Evolutionary conservation across 1,140 invertebrate species (phyloP).

Genomic region (Lasioglossum albipes): DNA sequence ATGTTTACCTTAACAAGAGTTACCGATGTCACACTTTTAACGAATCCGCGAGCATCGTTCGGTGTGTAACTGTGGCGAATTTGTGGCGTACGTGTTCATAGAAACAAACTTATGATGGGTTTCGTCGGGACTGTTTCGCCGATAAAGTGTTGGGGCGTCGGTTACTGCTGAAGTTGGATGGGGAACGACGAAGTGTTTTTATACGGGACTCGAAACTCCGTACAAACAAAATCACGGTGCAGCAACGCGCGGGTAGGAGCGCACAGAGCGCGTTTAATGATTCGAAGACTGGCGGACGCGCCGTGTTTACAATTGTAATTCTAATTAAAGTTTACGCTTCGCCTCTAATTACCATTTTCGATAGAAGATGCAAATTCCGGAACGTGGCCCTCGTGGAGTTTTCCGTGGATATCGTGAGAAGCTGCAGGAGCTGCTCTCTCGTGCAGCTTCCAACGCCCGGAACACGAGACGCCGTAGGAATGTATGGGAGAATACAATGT

Average conservation of each 20-base stretch:
- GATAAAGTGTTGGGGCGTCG: too few relatives aligned
- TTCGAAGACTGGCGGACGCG: background rate
- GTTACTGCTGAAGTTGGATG: too few relatives aligned
- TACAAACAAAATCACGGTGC: background rate
- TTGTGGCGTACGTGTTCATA: too few relatives aligned
- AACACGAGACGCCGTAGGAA: conserved; percentile 47
- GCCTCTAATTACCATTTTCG: conserved; percentile 38
- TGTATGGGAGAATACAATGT: conserved; percentile 43
- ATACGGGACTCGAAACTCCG: too few relatives aligned
- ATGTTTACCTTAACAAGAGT: too few relatives aligned
- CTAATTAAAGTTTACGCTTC: conserved; percentile 43
- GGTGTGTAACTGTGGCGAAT: too few relatives aligned
- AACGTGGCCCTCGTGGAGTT: conserved; percentile 20
- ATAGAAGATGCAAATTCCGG: conserved; percentile 31
- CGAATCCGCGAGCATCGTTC: background rate
- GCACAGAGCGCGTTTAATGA: background rate
- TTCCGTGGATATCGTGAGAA: conserved; percentile 45
- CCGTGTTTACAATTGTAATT: conserved; percentile 39
- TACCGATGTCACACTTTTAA: background rate
- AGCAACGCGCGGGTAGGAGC: background rate
- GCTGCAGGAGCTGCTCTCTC: conserved; percentile 1
- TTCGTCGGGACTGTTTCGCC: too few relatives aligned
- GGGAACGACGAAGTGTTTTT: too few relatives aligned
- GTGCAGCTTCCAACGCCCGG: background rate
- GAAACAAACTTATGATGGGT: too few relatives aligned